Evolutionary conservation across 1,140 invertebrate genomes (phyloP).

Genomic region (Paraescarpia echinospica): DNA sequence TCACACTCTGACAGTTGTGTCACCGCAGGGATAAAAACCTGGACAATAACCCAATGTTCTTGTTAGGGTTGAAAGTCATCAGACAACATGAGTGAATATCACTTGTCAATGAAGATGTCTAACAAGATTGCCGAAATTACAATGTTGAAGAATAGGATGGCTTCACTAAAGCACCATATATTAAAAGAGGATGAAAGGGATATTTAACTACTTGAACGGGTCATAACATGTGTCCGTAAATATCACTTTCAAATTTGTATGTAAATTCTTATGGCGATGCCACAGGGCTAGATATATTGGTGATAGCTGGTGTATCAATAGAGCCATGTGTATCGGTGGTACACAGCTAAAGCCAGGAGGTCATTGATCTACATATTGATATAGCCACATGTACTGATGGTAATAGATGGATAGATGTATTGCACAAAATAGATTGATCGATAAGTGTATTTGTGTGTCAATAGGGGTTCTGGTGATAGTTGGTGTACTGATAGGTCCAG

Average conservation of each 20-base stretch:
- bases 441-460: not conserved
- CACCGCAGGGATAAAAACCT: not conserved
- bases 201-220: not conserved
- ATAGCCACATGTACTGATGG: not conserved
- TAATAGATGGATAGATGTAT: not conserved
- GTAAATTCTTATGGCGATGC: too few species aligned
- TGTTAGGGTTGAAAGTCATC: not conserved
- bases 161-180: not conserved
- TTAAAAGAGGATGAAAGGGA: not conserved
- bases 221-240: not conserved
- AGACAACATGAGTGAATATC: not conserved
- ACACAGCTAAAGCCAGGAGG: not conserved
- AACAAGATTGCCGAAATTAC: not conserved
- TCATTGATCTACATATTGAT: not conserved
- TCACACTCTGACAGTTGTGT: not conserved
- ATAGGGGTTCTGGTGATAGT: not conserved
- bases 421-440: not conserved
- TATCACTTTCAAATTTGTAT: not conserved
- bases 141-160: not conserved
- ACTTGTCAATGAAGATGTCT: not conserved
- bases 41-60: not conserved
- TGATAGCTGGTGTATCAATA: not conserved
- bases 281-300: too few species aligned
- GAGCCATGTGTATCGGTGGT: not conserved
- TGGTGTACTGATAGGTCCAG: not conserved